A percentile compares a stretch with the other conserved stretches of the same genome.
phyloP scores from a whole-genome alignment of 2,888 invertebrate species.

The Diloba caeruleocephala region DNA sequence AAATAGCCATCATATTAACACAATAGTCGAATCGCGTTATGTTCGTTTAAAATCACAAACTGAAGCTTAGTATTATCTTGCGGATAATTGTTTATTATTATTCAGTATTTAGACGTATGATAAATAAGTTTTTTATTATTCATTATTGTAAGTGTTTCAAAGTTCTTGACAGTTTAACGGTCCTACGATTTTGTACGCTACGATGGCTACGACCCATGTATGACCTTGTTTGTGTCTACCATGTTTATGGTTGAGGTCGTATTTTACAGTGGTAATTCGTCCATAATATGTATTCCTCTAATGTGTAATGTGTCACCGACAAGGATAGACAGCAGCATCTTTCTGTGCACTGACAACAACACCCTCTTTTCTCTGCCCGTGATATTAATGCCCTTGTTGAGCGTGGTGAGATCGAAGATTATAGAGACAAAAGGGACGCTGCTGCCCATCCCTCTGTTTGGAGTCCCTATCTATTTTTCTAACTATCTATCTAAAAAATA shows the following conservation, averaged over 20 bases:
- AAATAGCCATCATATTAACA: too few species aligned
- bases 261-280: neutral
- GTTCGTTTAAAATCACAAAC: conserved; percentile 21
- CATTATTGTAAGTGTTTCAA: neutral
- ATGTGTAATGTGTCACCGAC: too few species aligned
- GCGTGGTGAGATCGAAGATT: too few species aligned
- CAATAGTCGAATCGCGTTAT: conserved; percentile 10
- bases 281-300: too few species aligned
- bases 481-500: too few species aligned
- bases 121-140: conserved; percentile 19
- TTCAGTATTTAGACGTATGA: conserved; percentile 16
- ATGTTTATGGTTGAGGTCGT: neutral
- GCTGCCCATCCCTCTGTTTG: too few species aligned
- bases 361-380: too few species aligned
- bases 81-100: conserved; percentile 4
- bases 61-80: conserved; percentile 4
- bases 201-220: neutral
- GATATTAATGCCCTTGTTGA: too few species aligned
- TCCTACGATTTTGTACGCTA: neutral
- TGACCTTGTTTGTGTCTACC: conserved; percentile 11
- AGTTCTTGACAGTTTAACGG: neutral
- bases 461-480: too few species aligned
- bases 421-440: too few species aligned
- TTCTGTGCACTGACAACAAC: too few species aligned
- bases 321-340: too few species aligned